Base-by-base conservation (phyloP, 2,113 vertebrate species). In the Petrocephalus zakoni region DNA sequence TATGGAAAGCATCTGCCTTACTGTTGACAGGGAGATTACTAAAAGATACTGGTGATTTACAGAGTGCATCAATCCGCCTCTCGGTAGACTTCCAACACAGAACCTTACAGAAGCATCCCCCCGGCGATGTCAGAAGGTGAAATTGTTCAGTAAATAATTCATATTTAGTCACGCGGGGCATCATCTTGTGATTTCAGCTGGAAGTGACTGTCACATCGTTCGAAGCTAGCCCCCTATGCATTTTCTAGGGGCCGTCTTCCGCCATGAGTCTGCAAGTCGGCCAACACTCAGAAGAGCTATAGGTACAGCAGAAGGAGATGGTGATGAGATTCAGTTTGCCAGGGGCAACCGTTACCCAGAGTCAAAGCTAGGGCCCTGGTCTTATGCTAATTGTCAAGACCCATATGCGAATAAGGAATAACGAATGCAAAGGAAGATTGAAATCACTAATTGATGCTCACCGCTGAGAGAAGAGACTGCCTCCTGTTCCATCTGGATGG, bases 401-500 rank as follows among this genome's bases (percentile, higher is more conserved):
- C 86, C 86, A 61, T 61, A 87, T 61, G 56, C 22, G 37, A 58
- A 64, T 58, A 64, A 61, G 34, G n/a, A 68, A 68, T n/a, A 68
- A 68, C 25, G 61, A 29, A 15, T 68, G n/a, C 10, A 3, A 61
- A 5, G 11, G 37, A 61, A 87, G 29, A 87, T 52, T 46, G 55
- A 87, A 87, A 58, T 58, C 85, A 61, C 85, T 87, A 87, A 87
- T 61, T 87, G 86, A 61, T 9, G 37, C 56, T 87, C 56, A 46
- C 86, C 56, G 7, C 29, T 46, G 25, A n/a, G 52, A 87, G 42
- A 51, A 5, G 19, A 87, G 9, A 22, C 22, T 47, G 55, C 53
- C 19, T 85, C 51, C 84, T 34, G 84, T n/a, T 87, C 86, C 86
- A 87, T 87, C 86, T 87, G 86, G 29, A 37, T 87, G 21, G 86